Percentiles rank a stretch among this genome's conserved stretches.
Conservation (phyloP, 2,888 invertebrate species). For the Leucophora obtusa region DNA sequence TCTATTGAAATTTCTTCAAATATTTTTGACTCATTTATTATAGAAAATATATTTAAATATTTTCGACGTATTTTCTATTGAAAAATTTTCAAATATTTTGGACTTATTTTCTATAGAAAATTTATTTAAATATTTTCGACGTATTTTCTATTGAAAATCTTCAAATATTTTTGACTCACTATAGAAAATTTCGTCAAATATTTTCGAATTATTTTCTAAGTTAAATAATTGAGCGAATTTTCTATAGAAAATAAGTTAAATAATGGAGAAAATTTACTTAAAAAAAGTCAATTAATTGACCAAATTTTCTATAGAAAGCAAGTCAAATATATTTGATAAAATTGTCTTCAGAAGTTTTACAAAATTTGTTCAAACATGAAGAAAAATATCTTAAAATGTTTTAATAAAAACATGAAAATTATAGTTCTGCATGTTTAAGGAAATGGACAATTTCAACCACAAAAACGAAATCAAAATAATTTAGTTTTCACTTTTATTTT, state of each 20-base stretch:
- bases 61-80: not conserved
- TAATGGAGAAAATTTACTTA: no score
- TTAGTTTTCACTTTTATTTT: no score
- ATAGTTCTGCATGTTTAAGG: no score
- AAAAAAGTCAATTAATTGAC: no score
- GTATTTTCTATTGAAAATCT: not conserved
- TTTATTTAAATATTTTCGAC: not conserved
- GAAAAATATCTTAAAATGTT: no score
- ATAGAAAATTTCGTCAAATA: not conserved
- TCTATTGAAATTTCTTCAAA: not conserved
- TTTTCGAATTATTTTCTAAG: not conserved
- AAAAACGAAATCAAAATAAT: no score
- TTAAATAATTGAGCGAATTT: not conserved
- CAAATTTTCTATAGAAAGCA: not conserved
- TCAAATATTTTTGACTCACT: not conserved
- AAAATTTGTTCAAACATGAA: no score
- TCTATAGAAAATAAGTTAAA: not conserved
- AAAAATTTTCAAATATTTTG: not conserved
- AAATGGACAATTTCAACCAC: no score
- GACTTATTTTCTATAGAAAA: not conserved
- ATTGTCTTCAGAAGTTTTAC: no score
- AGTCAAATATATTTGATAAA: no score
- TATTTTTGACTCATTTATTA: not conserved
- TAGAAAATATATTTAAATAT: not conserved
- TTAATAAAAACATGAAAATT: no score